Base-by-base conservation (phyloP, 2,888 invertebrate genomes). In the Parasteatoda lunata region DNA sequence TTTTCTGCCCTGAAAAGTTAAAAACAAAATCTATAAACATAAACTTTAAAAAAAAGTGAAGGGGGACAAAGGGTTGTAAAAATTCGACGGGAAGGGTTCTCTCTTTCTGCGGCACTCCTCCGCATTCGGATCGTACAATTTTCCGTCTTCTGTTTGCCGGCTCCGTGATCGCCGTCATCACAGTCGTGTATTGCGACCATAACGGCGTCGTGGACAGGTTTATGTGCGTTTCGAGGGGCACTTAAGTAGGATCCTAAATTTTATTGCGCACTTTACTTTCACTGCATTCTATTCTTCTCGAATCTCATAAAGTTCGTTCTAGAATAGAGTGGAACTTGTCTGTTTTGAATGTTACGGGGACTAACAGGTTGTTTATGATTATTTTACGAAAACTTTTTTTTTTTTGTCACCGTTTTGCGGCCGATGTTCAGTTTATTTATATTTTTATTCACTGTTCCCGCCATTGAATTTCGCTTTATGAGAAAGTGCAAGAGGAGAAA, bases 281-380 rank as follows among this genome's bases (percentile, higher is more conserved):
- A 80, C 72, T 80, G 73, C 80, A 66, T 73, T 65, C 84, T 76
- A 85, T 85, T 85, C 84, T 85, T 79, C 80, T 72, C 65, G 71
- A 70, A 52, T 72, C 80, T 86, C 85, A 81, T 86, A 86, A 86
- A 86, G 70, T 86, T 49, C 75, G 79, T 70, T 77, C 65, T 65
- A 75, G 84, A 48, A 77, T 77, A 65, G 84, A 83, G 84, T 79
- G 78, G 71, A 84, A 72, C 77, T 70, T 30, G 80, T n/a, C 73
- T 84, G 84, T 84, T 78, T 84, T 84, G 75, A 64, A 76, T 79
- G 85, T 70, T 59, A 52, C 77, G 79, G 64, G 68, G 84, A 70
- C 76, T 86, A 86, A 86, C 85, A 86, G 85, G 85, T 86, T 86
- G 85, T 80, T 86, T 86, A 86, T 86, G 85, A 80, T 80, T 80